phyloP scores from a whole-genome alignment of 2,113 vertebrate genomes.

The Tychaedon coryphoeus region DNA sequence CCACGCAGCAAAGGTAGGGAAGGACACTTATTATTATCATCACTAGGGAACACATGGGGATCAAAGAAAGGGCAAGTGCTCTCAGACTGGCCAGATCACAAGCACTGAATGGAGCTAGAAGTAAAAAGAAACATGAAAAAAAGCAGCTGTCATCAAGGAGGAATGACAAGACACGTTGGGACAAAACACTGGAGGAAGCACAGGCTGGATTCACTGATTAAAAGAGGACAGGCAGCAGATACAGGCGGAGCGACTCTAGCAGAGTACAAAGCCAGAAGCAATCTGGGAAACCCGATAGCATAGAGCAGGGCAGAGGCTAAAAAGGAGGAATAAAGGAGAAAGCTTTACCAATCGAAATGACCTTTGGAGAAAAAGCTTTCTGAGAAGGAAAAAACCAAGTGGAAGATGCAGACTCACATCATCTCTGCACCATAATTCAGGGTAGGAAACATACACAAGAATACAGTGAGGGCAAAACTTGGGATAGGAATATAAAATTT shows the following conservation, averaged over 20 bases:
- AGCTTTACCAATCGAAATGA: background rate
- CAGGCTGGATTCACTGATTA: background rate
- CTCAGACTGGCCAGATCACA: background rate
- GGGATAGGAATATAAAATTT: background rate
- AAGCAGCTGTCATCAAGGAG: background rate
- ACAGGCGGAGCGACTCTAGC: rapidly evolving
- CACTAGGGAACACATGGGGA: background rate
- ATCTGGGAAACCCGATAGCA: background rate
- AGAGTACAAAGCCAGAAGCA: background rate
- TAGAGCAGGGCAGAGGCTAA: background rate
- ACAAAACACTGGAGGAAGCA: conserved; percentile 12
- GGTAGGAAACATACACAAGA: background rate
- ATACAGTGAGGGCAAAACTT: background rate
- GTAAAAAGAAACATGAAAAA: background rate
- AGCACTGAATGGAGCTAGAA: background rate
- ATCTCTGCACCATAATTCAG: rapidly evolving
- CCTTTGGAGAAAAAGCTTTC: background rate
- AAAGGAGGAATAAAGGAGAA: background rate
- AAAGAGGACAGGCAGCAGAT: background rate
- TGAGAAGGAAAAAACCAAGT: background rate
- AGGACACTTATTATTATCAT: background rate
- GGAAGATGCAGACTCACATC: background rate
- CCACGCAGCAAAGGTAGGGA: background rate
- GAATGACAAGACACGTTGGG: background rate
- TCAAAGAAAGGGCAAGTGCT: conserved; percentile 19